Base-by-base conservation (phyloP, 37 sponge, comb jelly and placozoan species). In the Mnemiopsis leidyi region DNA sequence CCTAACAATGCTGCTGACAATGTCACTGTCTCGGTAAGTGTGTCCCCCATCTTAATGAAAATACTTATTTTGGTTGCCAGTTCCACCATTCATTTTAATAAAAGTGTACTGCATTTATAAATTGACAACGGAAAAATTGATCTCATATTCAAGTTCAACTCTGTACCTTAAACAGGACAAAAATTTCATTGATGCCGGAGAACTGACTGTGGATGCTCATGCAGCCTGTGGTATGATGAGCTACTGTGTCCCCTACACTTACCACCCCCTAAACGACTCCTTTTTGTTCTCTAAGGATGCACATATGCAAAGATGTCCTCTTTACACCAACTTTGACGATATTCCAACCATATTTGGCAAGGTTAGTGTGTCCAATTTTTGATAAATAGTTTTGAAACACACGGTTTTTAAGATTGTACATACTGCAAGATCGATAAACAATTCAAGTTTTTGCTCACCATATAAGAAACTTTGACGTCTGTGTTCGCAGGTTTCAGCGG, bases 221-320 rank as follows among this genome's bases (percentile, higher is more conserved):
- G 90, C 90, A 40, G 90, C 90, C 40, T 85, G 90, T 39, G 90
- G 90, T 20, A 85, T 85, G 24, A 85, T 85, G 90, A 85, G 90
- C 61, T 85, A 85, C 90, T 85, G 90, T 85, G 61, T 85, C 30
- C 90, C 90, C n/a, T 85, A 85, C 48, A 85, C 40, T 37, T 36
- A 38, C 23, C 35, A 40, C 40, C 90, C 90, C 26, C 90, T 85
- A 39, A 85, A 85, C 90, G 35, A 28, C 33, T 40, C 61, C 30
- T 85, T 85, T 29, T 24, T 23, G 5, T 85, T 85, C 35, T 13
- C 33, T 0, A 29, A 85, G 0, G 90, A 85, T n/a, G 90, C 90
- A 7, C 90, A 85, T 23, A 23, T 85, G 26, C 61, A 40, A 3
- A 85, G 90, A 61, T 85, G 90, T 40, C 90, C 90, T n/a, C 90